These are phyloP conservation scores for Poecilus cupreus DNA, from an alignment of 2,888 invertebrate species.

Conservation along the genomic window DNA sequence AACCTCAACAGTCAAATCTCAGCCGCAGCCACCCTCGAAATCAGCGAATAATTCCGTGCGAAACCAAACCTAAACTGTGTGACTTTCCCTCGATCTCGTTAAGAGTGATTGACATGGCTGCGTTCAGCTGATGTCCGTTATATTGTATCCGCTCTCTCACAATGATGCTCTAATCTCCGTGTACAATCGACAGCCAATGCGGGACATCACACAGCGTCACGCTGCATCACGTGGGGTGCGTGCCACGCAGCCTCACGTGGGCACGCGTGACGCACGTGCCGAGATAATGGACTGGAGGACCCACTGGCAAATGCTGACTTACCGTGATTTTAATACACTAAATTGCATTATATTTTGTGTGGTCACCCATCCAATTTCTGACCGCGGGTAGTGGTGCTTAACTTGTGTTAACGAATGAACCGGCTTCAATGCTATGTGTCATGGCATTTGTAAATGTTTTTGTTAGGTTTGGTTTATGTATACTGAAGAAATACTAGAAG, in stretches of 20 bases:
- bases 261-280: not conserved
- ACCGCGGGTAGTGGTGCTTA: too few species aligned
- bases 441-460: too few species aligned
- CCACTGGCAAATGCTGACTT: not conserved
- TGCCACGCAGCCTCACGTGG: not conserved
- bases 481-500: too few species aligned
- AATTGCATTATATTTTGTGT: not conserved
- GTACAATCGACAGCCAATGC: conserved; percentile 23
- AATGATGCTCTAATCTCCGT: conserved; percentile 43
- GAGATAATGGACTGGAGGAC: not conserved
- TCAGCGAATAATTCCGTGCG: conserved; percentile 9
- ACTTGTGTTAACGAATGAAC: too few species aligned
- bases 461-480: too few species aligned
- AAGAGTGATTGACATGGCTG: not conserved
- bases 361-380: too few species aligned
- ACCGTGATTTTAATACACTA: not conserved
- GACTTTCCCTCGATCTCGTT: not conserved
- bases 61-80: not conserved
- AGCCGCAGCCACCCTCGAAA: not conserved
- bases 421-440: too few species aligned
- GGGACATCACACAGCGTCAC: conserved; percentile 11
- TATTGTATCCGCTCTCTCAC: conserved; percentile 16
- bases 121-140: conserved; percentile 27
- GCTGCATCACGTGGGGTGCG: not conserved
- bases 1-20: not conserved